Evolutionary conservation across 2,113 vertebrate genomes (phyloP).

Genomic region (Bufo gargarizans): DNA sequence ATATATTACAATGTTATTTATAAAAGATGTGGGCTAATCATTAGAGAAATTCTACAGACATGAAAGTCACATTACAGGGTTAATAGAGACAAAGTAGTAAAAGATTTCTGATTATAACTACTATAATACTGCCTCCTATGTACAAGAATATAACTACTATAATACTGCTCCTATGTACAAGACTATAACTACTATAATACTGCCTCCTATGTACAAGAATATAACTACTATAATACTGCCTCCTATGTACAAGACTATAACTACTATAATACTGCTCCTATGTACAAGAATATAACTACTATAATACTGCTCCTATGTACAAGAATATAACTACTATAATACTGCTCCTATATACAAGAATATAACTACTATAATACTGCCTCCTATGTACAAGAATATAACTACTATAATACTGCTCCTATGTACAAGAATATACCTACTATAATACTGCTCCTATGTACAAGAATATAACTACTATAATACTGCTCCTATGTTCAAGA

Average conservation of each 20-base stretch:
- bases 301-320: background rate
- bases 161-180: background rate
- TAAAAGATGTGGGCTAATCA: background rate
- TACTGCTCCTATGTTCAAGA: too few species aligned
- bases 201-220: background rate
- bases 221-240: background rate
- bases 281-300: conserved; percentile 1
- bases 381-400: background rate
- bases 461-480: conserved; percentile 2
- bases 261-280: conserved; percentile 3
- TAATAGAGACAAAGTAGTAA: too few species aligned
- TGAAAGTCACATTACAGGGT: too few species aligned
- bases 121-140: conserved; percentile 3
- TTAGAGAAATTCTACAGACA: too few species aligned
- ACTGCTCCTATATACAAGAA: background rate
- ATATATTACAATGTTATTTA: background rate
- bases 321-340: background rate
- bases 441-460: background rate
- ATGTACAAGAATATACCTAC: background rate
- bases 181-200: conserved; percentile 12
- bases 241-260: background rate
- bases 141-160: conserved; percentile 4
- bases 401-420: conserved; percentile 6
- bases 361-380: conserved; percentile 5
- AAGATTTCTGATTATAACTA: background rate